Percentiles rank a stretch among this genome's conserved stretches.
Evolutionary conservation across 37 sponge, comb jelly and placozoan genomes (phyloP).

Genomic region (Ianthella basta): DNA sequence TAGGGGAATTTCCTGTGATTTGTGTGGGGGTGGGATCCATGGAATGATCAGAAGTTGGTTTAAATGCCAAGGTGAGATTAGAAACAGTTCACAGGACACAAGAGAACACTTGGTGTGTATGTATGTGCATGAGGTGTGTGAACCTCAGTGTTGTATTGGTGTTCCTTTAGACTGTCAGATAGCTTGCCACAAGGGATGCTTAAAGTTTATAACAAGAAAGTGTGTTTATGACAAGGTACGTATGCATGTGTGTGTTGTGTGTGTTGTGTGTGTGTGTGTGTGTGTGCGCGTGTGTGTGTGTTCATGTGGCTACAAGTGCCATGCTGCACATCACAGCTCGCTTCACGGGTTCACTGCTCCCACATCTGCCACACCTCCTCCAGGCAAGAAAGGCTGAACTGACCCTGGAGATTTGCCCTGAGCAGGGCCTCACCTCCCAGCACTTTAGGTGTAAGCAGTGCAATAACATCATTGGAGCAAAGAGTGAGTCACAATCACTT

Average conservation of each 20-base stretch:
- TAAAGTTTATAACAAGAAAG: not conserved
- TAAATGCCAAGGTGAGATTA: constrained; percentile 45
- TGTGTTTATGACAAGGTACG: constrained; percentile 35
- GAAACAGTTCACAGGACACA: not conserved
- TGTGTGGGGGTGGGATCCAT: constrained; percentile 51
- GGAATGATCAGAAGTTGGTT: constrained; percentile 59
- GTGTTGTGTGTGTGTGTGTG: constrained; percentile 39
- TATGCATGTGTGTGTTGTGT: constrained; percentile 9
- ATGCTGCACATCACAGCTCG: not conserved
- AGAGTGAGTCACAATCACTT: not conserved
- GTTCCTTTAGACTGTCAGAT: constrained; percentile 25
- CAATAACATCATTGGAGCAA: constrained; percentile 49
- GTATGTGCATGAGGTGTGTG: not conserved
- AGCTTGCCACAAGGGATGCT: constrained; percentile 23
- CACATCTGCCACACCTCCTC: not conserved
- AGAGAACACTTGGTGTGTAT: not conserved
- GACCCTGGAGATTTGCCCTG: constrained; percentile 77
- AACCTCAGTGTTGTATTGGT: not conserved
- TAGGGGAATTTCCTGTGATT: constrained; percentile 45
- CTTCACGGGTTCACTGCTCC: not conserved
- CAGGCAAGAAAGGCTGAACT: constrained; percentile 35
- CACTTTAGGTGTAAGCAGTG: constrained; percentile 89
- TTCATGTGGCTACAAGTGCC: not conserved
- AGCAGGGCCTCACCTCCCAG: constrained; percentile 85
- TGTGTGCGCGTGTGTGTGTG: not conserved